Evolutionary conservation across 2,888 invertebrate species (phyloP).

Genomic region (Masnerella sp.): DNA sequence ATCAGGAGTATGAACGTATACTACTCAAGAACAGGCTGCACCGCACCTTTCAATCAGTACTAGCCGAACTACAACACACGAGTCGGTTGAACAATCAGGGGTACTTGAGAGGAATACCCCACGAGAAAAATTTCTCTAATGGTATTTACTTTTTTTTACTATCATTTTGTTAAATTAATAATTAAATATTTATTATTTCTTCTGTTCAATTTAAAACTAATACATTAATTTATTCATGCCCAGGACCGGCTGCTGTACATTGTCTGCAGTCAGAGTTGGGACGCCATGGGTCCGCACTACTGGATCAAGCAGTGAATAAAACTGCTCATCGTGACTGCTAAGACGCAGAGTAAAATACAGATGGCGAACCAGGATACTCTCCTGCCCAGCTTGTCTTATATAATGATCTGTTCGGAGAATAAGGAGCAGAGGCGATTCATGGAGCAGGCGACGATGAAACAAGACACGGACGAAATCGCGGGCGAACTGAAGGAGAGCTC

Average conservation of each 20-base stretch:
- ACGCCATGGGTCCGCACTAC: slow-evolving; percentile 95
- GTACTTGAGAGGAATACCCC: too few species aligned
- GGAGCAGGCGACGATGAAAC: slow-evolving; percentile 84
- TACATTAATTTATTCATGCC: too few species aligned
- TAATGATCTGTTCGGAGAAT: slow-evolving; percentile 86
- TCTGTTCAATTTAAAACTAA: too few species aligned
- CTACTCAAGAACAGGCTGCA: too few species aligned
- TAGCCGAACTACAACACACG: too few species aligned
- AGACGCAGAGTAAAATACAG: slow-evolving; percentile 84
- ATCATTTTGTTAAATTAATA: too few species aligned
- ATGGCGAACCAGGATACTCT: slow-evolving; percentile 88
- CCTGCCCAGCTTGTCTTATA: slow-evolving; percentile 89
- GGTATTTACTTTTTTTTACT: too few species aligned
- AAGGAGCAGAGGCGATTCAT: slow-evolving; percentile 86
- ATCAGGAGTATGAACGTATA: too few species aligned
- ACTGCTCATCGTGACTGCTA: slow-evolving; percentile 90
- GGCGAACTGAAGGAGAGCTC: slow-evolving; percentile 82
- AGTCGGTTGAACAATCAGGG: too few species aligned
- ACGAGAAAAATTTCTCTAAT: too few species aligned
- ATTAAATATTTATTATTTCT: too few species aligned
- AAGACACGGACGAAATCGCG: slow-evolving; percentile 82
- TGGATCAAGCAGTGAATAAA: slow-evolving; percentile 99
- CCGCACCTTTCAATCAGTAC: too few species aligned
- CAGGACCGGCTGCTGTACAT: slow-evolving; percentile 95
- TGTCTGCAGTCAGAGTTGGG: slow-evolving; percentile 98